Evolutionary conservation across 2,797 vertebrate species (phyloP), one percentile per base, ranked within the genome.

Genomic region (Muraenolepis orangiensis): DNA sequence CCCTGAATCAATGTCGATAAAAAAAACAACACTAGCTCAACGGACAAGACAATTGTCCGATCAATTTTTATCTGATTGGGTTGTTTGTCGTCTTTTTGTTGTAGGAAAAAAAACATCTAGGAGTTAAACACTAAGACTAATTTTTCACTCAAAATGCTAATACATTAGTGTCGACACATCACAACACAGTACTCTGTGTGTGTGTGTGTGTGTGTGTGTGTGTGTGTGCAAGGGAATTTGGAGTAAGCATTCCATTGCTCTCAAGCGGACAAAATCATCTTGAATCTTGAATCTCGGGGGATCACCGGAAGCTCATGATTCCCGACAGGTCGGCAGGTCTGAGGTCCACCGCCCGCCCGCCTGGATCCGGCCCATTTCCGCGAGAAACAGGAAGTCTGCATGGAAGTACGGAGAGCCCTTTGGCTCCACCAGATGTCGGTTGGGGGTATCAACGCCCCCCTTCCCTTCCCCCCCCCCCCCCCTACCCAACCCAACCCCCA

Each of bases 341-440:
- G n/a, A 5, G 6, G 14, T 13, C 29, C 16, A 1, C 30, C 16
- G 14, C 13, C 29, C 16, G 6, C 30, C 34, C 23, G 26, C 57
- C 26, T 64, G 23, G 57, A 64, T 64, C n/a, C 10, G 7, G 23
- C 23, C 0, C 1, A 8, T 26, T 64, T 64, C 57, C n/a, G n/a
- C n/a, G n/a, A n/a, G n/a, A n/a, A 11, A 4, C 57, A 26, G 57
- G 32, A 26, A 26, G 57, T 13, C 8, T 13, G 57, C 23, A 34
- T 8, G 32, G 32, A 26, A 8, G 16, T 26, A 87, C 80, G 64
- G 82, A 26, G 16, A n/a, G 72, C 77, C 79, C 76, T 82, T 80
- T 70, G 66, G 66, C 79, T 79, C 10, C 32, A 74, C 81, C 87
- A 91, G 84, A 80, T 84, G 81, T 26, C 26, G 8, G 11, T 28